Evolutionary conservation across 2,888 invertebrate genomes (phyloP).

Genomic region (Catocala fraxini): DNA sequence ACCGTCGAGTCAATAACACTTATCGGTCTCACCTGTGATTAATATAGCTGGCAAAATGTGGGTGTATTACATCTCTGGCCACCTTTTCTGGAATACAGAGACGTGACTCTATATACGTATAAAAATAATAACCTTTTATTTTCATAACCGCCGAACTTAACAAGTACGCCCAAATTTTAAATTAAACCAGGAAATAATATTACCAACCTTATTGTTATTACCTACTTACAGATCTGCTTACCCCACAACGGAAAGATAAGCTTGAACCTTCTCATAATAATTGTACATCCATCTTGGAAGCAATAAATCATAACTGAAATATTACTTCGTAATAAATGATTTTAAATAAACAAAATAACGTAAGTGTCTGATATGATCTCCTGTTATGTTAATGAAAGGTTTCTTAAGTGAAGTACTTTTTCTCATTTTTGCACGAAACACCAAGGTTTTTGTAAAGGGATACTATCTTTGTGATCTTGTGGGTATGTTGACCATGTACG

Average conservation of each 20-base stretch:
- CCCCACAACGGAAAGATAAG: not conserved
- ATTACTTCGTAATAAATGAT: slow-evolving; percentile 12
- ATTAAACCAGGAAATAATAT: too few relatives aligned
- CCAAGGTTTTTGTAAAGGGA: slow-evolving; percentile 31
- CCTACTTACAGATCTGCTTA: not conserved
- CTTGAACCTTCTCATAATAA: slow-evolving; percentile 1
- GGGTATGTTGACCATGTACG: slow-evolving; percentile 25
- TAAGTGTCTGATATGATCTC: slow-evolving; percentile 9
- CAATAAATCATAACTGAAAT: slow-evolving; percentile 21
- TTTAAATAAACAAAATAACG: slow-evolving; percentile 24
- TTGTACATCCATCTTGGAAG: slow-evolving; percentile 1
- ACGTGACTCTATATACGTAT: too few relatives aligned
- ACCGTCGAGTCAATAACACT: too few relatives aligned
- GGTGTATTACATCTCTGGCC: too few relatives aligned
- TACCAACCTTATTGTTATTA: not conserved
- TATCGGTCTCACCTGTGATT: too few relatives aligned
- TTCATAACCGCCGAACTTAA: too few relatives aligned
- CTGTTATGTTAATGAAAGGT: slow-evolving; percentile 15
- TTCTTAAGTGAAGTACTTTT: slow-evolving; percentile 19
- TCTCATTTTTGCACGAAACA: slow-evolving; percentile 39
- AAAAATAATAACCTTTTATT: too few relatives aligned
- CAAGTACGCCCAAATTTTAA: too few relatives aligned
- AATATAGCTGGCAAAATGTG: too few relatives aligned
- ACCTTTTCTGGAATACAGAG: too few relatives aligned
- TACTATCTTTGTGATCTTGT: slow-evolving; percentile 49